Percentiles rank a stretch among this genome's conserved stretches.
Evolutionary conservation across 2,888 invertebrate species (phyloP).

Genomic region (Actias luna): DNA sequence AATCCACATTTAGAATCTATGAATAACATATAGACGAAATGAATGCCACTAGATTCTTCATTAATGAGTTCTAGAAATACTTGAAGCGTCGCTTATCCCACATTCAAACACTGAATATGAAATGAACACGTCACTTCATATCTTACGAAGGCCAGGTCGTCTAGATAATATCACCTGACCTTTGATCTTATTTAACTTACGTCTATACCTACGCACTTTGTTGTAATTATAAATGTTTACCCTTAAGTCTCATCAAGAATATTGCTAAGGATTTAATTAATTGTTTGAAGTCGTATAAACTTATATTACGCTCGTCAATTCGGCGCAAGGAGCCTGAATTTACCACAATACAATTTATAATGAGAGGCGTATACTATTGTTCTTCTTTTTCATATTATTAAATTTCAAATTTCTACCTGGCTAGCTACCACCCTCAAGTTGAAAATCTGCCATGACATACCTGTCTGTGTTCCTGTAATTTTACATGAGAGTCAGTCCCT

Average conservation of each 20-base stretch:
- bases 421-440: no score
- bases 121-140: neutral
- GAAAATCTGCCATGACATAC: no score
- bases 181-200: constrained; percentile 12
- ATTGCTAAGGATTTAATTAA: neutral
- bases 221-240: neutral
- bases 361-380: no score
- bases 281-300: constrained; percentile 1
- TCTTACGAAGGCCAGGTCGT: neutral
- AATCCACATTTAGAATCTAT: neutral
- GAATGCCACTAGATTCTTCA: neutral
- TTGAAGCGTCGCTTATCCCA: neutral
- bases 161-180: neutral
- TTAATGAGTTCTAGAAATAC: neutral
- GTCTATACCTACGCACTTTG: neutral
- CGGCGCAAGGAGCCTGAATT: neutral
- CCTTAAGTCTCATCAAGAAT: neutral
- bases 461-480: no score
- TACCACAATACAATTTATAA: no score
- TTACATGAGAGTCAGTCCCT: no score
- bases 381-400: no score
- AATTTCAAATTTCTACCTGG: no score
- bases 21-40: neutral
- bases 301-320: neutral
- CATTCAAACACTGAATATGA: neutral